Base-by-base conservation (phyloP, 2,888 invertebrate genomes). In the Caenorhabditis wallacei region DNA sequence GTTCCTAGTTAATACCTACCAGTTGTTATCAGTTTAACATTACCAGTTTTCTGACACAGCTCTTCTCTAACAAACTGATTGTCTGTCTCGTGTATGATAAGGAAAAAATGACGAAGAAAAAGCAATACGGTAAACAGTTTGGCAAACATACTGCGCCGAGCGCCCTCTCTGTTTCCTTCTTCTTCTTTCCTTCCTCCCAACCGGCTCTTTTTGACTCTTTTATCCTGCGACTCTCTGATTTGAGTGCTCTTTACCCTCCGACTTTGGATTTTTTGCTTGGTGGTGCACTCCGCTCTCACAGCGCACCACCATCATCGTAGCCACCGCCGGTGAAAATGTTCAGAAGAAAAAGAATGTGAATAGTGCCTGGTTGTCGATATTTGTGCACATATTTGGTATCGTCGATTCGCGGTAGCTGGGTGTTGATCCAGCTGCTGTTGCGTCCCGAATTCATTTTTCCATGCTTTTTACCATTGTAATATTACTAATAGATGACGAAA, bases 301-400 rank as follows among this genome's bases (percentile, higher is more conserved):
- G 13, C 56, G 57, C 75, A 57, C 40, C 57, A 40, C 63, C 63
- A 63, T 63, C 63, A 48, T 59, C 59, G 63, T 43, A 35, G 26
- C 59, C 59, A 37, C 63, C 63, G 63, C 63, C 63, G 63, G 63
- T 63, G 48, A 46, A 68, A 75, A 75, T 75, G 75, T 75, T 75
- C 57, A 75, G 68, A 46, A 64, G 75, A 75, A 59, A 37, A 59
- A 59, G 59, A 59, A 59, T 74, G 72, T 54, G 74, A 75, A 75
- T 75, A 68, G 75, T 66, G 75, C 68, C 75, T 69, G 76, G 76
- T 66, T 76, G 76, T 61, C 69, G 76, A 68, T 46, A 43, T 63
- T 63, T 76, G 76, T 76, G 76, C 76, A 69, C 76, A 76, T 76
- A 76, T 76, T 76, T 76, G 69, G 76, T 76, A 61, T 63, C 74